phyloP scores from a whole-genome alignment of 2,113 vertebrate genomes.

The Heterocephalus glaber region DNA sequence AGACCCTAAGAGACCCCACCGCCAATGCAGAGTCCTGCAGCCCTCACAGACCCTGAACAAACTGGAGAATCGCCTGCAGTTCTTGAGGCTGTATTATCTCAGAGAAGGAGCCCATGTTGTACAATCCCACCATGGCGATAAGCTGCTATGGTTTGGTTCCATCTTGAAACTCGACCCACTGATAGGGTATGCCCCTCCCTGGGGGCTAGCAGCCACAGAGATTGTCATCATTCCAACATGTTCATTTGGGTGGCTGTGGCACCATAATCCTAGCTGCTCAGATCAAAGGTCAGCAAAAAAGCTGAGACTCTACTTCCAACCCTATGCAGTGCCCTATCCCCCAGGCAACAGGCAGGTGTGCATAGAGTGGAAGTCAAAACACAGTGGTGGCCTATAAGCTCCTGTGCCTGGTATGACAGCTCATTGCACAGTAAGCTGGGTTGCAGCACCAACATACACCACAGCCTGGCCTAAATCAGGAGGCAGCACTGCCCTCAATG shows the following conservation, averaged over 20 bases:
- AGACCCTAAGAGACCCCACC: not conserved
- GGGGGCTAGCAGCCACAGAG: not conserved
- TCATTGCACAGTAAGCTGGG: not conserved
- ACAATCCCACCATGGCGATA: not conserved
- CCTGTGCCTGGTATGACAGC: not conserved
- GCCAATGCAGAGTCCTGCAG: not conserved
- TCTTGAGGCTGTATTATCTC: not conserved
- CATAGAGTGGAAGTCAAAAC: not conserved
- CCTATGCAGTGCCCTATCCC: not conserved
- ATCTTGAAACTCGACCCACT: not conserved
- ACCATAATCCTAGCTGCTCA: not conserved
- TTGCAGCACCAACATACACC: not conserved
- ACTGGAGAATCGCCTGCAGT: not conserved
- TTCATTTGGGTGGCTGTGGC: not conserved
- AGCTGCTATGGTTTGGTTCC: not conserved
- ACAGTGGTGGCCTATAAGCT: not conserved
- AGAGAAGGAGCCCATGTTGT: not conserved
- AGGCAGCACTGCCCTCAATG: not conserved
- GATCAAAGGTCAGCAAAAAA: not conserved
- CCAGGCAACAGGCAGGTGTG: not conserved
- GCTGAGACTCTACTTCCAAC: not conserved
- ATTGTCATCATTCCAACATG: not conserved
- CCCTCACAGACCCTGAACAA: not conserved
- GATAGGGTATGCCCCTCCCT: not conserved
- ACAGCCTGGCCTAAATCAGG: not conserved